Conservation (phyloP, 2,113 vertebrate genomes). For the Helogale parvula region DNA sequence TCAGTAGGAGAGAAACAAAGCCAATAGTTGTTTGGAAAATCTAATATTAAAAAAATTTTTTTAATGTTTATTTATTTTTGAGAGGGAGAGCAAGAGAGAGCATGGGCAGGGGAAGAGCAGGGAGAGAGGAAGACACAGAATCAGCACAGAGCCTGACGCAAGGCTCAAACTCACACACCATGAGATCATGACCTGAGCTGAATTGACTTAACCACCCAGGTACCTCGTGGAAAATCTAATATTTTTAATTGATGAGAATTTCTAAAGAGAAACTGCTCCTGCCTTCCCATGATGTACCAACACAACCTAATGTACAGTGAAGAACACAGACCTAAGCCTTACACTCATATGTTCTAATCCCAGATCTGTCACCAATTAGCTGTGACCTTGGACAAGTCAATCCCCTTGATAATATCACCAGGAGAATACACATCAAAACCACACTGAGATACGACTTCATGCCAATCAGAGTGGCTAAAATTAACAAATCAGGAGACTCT, state of each 20-base stretch:
- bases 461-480: too few relatives aligned
- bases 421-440: too few relatives aligned
- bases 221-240: not conserved
- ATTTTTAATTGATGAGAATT: not conserved
- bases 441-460: too few relatives aligned
- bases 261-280: not conserved
- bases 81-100: too few relatives aligned
- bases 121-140: too few relatives aligned
- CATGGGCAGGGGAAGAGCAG: too few relatives aligned
- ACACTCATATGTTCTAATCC: not conserved
- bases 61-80: too few relatives aligned
- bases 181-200: too few relatives aligned
- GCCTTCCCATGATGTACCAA: not conserved
- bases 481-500: too few relatives aligned
- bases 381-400: not conserved
- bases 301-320: not conserved
- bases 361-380: not conserved
- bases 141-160: too few relatives aligned
- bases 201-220: too few relatives aligned
- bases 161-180: too few relatives aligned
- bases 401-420: not conserved
- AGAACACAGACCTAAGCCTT: not conserved
- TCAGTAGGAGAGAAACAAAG: not conserved
- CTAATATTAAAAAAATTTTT: not conserved
- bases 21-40: not conserved